Evolutionary conservation across 2,888 invertebrate species (phyloP), one percentile per base, ranked within the genome.

Genomic region (Dicyrtomina minuta): DNA sequence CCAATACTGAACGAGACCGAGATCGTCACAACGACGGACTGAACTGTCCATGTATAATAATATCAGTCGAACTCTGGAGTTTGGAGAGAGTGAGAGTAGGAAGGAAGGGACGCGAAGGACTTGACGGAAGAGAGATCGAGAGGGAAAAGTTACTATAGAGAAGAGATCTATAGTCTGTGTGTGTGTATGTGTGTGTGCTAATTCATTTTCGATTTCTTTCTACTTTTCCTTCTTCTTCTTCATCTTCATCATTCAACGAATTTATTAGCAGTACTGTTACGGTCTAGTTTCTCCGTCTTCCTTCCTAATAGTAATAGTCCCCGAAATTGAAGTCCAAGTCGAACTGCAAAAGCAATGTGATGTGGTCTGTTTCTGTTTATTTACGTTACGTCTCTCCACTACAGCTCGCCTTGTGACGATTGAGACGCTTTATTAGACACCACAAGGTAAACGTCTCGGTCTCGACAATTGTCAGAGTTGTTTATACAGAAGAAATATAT

Each of bases 351-450:
- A 17, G 33, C 33, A 33, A 33, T 33, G 33, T 33, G 33, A 33
- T 51, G 51, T 12, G 20, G 10, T 51, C 17, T 51, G 33, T 46
- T 46, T 51, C 17, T 51, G 33, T 46, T 46, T 46, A 46, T 46
- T 46, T 46, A 46, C 33, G 33, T 33, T 33, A 33, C 33, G 33
- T 33, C 33, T 33, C 33, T 8, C n/a, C n/a, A n/a, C n/a, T n/a
- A n/a, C n/a, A n/a, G 33, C 33, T 33, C 33, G 3, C 33, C 33
- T 33, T 33, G 4, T 33, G 3, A 3, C 33, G 33, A 33, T 33
- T 17, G 46, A n/a, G n/a, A 46, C 15, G 46, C 46, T 46, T 46
- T 46, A 46, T 46, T 46, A 46, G 46, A 46, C 46, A n/a, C 17
- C n/a, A 46, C 46, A 46, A 46, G 46, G 46, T 46, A 46, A 46